phyloP scores from a whole-genome alignment of 2,888 invertebrate genomes.

The Nebria brevicollis region DNA sequence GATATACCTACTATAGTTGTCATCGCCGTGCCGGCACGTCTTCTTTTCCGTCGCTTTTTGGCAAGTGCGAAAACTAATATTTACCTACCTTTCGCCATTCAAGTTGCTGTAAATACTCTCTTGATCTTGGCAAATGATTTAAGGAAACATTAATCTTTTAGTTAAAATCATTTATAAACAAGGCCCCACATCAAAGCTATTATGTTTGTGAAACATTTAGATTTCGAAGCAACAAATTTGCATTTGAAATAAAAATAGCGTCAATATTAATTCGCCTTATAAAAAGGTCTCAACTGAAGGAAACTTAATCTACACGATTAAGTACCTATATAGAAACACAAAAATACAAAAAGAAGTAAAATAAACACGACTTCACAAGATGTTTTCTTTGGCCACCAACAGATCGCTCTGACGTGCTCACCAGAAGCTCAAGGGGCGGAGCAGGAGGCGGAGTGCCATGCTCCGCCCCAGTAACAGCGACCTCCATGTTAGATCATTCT shows the following conservation, averaged over 20 bases:
- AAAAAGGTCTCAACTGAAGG: not conserved
- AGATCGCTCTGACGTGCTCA: slow-evolving; percentile 59
- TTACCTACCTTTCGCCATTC: slow-evolving; percentile 49
- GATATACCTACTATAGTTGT: slow-evolving; percentile 10
- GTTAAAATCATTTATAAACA: not conserved
- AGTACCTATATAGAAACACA: not conserved
- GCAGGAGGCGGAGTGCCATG: slow-evolving; percentile 55
- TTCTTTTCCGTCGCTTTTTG: slow-evolving; percentile 49
- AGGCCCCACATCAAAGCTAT: not conserved
- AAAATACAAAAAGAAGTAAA: slow-evolving; percentile 17
- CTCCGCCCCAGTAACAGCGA: slow-evolving; percentile 57
- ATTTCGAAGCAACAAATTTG: too few relatives aligned
- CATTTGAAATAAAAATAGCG: too few relatives aligned
- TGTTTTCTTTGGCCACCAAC: slow-evolving; percentile 56
- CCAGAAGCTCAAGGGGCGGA: slow-evolving; percentile 54
- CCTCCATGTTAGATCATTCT: slow-evolving; percentile 63
- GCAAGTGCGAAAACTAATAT: slow-evolving; percentile 61
- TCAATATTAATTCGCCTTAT: too few relatives aligned
- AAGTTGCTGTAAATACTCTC: slow-evolving; percentile 9
- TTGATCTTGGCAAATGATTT: not conserved
- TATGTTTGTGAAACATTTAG: too few relatives aligned
- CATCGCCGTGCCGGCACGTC: slow-evolving; percentile 49
- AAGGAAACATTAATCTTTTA: not conserved
- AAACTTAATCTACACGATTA: not conserved
- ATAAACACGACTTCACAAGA: slow-evolving; percentile 34